Conservation (phyloP, 2,113 vertebrate genomes). For the Hypomesus transpacificus region DNA sequence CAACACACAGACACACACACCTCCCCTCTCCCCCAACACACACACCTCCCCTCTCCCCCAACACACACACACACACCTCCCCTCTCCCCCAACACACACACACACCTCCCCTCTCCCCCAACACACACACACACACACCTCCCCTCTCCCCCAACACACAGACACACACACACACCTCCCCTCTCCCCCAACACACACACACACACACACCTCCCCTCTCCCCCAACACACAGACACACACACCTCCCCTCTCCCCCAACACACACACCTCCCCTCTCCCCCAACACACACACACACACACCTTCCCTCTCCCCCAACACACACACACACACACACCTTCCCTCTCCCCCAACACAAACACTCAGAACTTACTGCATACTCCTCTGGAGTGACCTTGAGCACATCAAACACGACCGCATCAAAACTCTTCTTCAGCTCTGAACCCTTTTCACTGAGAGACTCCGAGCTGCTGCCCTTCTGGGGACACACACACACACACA, state of each 20-base stretch:
- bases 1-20: not conserved
- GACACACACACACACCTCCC: no score
- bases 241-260: not conserved
- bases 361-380: slow-evolving; percentile 90
- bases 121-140: no score
- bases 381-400: slow-evolving; percentile 95
- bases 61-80: slow-evolving; percentile 1
- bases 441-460: slow-evolving; percentile 92
- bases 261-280: not conserved
- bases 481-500: slow-evolving; percentile 24
- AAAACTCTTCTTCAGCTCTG: slow-evolving; percentile 97
- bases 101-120: no score
- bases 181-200: not conserved
- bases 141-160: no score
- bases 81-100: no score
- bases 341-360: not conserved
- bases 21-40: not conserved
- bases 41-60: not conserved
- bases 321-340: not conserved
- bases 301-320: not conserved
- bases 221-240: not conserved
- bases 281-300: not conserved
- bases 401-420: slow-evolving; percentile 98
- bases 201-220: not conserved
- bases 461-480: slow-evolving; percentile 98